Conservation (phyloP, 2,113 vertebrate species). For the Phylloscopus trochilus region DNA sequence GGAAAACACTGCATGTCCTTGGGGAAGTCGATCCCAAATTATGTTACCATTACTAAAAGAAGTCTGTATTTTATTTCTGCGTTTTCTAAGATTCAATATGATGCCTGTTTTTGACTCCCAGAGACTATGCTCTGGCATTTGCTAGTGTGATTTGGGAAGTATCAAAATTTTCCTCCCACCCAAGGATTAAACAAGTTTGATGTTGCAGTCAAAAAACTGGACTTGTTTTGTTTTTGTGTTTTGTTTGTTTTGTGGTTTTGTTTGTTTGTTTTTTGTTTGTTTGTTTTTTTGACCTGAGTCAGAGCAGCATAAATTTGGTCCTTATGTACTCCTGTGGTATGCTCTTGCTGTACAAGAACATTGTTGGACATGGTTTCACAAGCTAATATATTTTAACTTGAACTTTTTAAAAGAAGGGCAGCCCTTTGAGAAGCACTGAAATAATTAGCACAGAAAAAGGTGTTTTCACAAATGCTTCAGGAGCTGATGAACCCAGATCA, state of each 20-base stretch:
- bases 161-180: not conserved
- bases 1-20: not conserved
- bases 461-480: not conserved
- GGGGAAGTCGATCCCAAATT: not conserved
- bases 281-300: not conserved
- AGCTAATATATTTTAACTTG: not conserved
- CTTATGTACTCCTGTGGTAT: not conserved
- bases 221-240: accelerated
- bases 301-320: not conserved
- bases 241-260: not conserved
- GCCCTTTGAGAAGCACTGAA: not conserved
- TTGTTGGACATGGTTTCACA: not conserved
- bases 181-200: not conserved
- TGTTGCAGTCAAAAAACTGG: not conserved
- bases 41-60: not conserved
- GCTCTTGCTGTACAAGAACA: not conserved
- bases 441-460: not conserved
- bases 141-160: not conserved
- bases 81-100: not conserved
- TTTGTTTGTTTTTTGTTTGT: no score
- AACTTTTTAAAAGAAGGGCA: not conserved
- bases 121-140: not conserved
- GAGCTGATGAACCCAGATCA: not conserved
- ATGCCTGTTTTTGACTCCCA: not conserved
- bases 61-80: not conserved